phyloP scores from a whole-genome alignment of 2,797 vertebrate genomes.

The Tragelaphus eurycerus region DNA sequence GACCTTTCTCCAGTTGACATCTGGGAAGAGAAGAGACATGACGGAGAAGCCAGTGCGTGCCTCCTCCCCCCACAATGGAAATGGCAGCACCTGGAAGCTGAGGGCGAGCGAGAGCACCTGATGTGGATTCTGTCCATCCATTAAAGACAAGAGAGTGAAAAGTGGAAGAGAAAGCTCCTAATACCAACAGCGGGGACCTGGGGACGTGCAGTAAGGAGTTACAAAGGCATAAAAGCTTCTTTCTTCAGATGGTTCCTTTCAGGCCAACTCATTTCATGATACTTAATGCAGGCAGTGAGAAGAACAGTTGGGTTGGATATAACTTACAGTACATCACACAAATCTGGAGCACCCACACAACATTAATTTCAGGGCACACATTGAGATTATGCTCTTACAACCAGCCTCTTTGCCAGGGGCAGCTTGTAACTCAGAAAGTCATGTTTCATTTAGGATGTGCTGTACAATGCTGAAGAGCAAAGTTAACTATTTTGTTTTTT shows the following conservation, averaged over 20 bases:
- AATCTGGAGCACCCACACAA: slow-evolving; percentile 30
- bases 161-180: not conserved
- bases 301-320: slow-evolving; percentile 37
- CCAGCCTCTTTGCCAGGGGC: slow-evolving; percentile 59
- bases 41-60: not conserved
- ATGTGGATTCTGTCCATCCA: not conserved
- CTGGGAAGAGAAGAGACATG: not conserved
- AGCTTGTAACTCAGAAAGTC: slow-evolving; percentile 51
- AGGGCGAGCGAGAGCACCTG: not conserved
- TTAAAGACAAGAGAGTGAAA: slow-evolving; percentile 7
- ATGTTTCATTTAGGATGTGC: slow-evolving; percentile 47
- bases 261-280: slow-evolving; percentile 43
- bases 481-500: slow-evolving; percentile 19
- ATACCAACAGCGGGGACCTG: not conserved
- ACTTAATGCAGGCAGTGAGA: slow-evolving; percentile 40
- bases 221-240: not conserved
- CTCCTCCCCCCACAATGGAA: fast-evolving
- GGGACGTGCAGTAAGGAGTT: slow-evolving; percentile 7
- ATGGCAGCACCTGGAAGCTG: not conserved
- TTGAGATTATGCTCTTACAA: slow-evolving; percentile 49
- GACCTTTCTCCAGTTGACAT: slow-evolving; percentile 1
- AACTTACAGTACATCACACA: slow-evolving; percentile 48
- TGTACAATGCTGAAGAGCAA: slow-evolving; percentile 7
- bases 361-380: slow-evolving; percentile 52
- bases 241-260: slow-evolving; percentile 36